Percentiles rank a stretch among this genome's conserved stretches.
Conservation (phyloP, 2,113 vertebrate genomes). For the Thymallus thymallus region DNA sequence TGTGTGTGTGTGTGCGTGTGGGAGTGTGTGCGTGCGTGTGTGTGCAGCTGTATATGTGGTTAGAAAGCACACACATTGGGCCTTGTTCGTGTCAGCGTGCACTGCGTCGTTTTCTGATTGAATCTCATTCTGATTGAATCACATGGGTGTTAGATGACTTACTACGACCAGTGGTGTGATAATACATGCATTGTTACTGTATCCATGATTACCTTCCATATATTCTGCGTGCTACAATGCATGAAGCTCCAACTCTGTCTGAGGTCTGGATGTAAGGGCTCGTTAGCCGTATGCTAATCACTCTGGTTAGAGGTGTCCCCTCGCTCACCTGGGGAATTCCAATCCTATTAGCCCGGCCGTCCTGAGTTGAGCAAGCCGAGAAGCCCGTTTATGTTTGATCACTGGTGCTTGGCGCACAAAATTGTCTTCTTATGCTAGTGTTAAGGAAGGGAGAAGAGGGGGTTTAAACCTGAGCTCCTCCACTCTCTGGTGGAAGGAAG, state of each 20-base stretch:
- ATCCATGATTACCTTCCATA: neutral
- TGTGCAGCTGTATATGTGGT: neutral
- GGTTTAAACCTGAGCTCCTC: conserved; percentile 76
- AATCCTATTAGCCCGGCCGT: conserved; percentile 80
- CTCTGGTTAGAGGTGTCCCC: conserved; percentile 70
- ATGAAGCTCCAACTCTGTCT: neutral
- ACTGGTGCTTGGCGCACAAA: conserved; percentile 75
- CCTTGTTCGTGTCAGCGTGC: too few species aligned
- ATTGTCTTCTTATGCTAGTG: conserved; percentile 73
- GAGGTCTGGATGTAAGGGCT: conserved; percentile 48
- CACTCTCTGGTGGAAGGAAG: conserved; percentile 70
- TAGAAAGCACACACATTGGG: too few species aligned
- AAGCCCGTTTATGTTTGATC: conserved; percentile 75
- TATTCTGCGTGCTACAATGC: neutral
- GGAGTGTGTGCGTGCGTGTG: too few species aligned
- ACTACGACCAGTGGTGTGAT: too few species aligned
- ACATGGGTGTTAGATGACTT: too few species aligned
- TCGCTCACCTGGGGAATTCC: conserved; percentile 78
- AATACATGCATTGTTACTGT: too few species aligned
- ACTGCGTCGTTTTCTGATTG: too few species aligned
- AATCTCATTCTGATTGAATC: too few species aligned
- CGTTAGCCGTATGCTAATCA: conserved; percentile 70
- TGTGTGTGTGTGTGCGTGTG: neutral
- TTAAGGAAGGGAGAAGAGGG: conserved; percentile 54
- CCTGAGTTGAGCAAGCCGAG: conserved; percentile 68